phyloP scores from a whole-genome alignment of 2,113 vertebrate genomes.

The Lampris megalopsis region DNA sequence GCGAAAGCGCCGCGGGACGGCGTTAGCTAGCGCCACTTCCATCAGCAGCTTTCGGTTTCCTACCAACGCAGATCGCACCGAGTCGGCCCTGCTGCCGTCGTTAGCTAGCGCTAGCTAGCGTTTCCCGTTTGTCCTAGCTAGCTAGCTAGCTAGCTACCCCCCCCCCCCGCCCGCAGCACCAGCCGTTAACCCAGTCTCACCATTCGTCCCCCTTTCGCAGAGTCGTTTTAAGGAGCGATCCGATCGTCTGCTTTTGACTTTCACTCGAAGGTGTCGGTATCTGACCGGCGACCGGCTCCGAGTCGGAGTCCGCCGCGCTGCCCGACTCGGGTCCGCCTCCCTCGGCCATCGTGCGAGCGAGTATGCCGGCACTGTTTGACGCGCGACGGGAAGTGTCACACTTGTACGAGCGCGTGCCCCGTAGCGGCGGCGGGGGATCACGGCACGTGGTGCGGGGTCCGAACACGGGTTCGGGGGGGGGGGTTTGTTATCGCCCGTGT shows the following conservation, averaged over 20 bases:
- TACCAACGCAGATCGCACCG: not conserved
- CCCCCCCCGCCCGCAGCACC: not conserved
- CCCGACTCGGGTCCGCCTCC: slow-evolving; percentile 87
- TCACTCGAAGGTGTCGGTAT: slow-evolving; percentile 80
- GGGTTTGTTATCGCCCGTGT: too few species aligned
- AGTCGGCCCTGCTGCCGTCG: slow-evolving; percentile 6
- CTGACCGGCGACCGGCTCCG: slow-evolving; percentile 81
- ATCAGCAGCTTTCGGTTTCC: slow-evolving; percentile 44
- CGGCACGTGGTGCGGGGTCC: too few species aligned
- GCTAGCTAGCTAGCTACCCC: slow-evolving; percentile 54
- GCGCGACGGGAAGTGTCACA: slow-evolving; percentile 55
- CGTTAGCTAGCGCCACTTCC: not conserved
- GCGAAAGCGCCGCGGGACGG: not conserved
- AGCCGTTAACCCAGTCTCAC: slow-evolving; percentile 60
- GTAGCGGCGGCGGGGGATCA: too few species aligned
- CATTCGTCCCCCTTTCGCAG: slow-evolving; percentile 85
- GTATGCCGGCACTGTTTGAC: slow-evolving; percentile 73
- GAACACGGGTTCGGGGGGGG: too few species aligned
- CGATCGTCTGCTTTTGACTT: slow-evolving; percentile 83
- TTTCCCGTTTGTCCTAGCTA: slow-evolving; percentile 57
- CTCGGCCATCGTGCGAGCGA: slow-evolving; percentile 85
- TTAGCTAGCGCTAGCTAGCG: slow-evolving; percentile 64
- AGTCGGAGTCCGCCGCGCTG: slow-evolving; percentile 81
- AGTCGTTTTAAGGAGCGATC: slow-evolving; percentile 82
- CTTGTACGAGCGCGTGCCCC: slow-evolving; percentile 24